Evolutionary conservation across 2,113 vertebrate genomes (phyloP), one percentile per base, ranked within the genome.

Genomic region (Pandion haliaetus): DNA sequence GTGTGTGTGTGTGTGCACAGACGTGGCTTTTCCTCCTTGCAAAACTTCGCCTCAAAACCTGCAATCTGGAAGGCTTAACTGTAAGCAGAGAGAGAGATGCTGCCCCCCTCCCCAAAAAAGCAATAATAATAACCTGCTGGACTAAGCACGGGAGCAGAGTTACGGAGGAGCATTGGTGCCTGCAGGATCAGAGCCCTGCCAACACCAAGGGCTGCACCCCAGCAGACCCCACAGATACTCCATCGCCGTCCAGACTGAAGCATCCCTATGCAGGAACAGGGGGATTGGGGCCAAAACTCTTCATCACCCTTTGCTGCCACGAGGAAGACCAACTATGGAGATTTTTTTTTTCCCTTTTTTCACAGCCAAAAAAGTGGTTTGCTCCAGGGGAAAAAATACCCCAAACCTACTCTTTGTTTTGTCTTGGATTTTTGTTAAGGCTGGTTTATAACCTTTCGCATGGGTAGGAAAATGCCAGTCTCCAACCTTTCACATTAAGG

Each of bases 321-420:
- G 4, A 92, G 61, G 84, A 91, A 18, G 23, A 88, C 69, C 73
- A 97, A 58, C 74, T 82, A 70, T 67, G 82, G 74, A 91, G 62
- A 58, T 62, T 26, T 55, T 21, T 65, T 32, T 12, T 32, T 70
- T 31, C 34, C 42, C 72, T 52, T 88, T 61, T 71, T n/a, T 4
- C 42, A 91, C 81, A 91, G 62, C 70, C 25, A 85, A 94, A 94
- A 87, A 85, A 31, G 26, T 91, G 42, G 74, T 91, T 94, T 97
- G 91, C 94, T 95, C 91, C 78, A 91, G 73, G 66, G 89, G 34
- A 6, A 74, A 88, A 90, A 93, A 72, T 58, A 7, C 11, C 9
- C 17, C 58, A 86, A 88, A 87, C 38, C 29, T 86, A 71, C 29
- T 36, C 21, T 85, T 93, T 29, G 17, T 89, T 95, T 93, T 74